Base-by-base conservation (phyloP, 2,888 invertebrate genomes). In the Epinotia nisella region DNA sequence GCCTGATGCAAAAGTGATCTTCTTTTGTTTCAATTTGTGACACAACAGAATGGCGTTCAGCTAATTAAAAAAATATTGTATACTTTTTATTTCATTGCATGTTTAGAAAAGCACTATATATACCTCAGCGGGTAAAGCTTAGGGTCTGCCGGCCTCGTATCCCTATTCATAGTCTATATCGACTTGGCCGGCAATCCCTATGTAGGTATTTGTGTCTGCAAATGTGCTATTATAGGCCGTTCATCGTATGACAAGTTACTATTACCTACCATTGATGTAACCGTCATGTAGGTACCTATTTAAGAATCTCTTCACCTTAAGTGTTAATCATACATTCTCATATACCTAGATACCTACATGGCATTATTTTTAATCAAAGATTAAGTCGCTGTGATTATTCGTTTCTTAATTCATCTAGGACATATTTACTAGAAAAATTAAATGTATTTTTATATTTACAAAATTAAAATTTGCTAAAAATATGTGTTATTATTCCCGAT, bases 361-460 rank as follows among this genome's bases (percentile, higher is more conserved):
- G 78, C 69, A 77, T 79, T 76, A 75, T 75, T 75, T 75, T 79
- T 76, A 78, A 79, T 81, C 78, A 79, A 78, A 75, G 68, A 68
- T 41, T 41, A 74, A 74, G 78, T 82, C 80, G 79, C 84, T 85
- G 83, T 85, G 83, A 84, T 85, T 83, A 70, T 73, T 64, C 64
- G 29, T 68, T 58, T 71, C 41, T 29, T 53, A 55, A 61, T 74
- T 74, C 74, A 67, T 75, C 71, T 70, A 76, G 76, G 72, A 73
- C 78, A 79, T 81, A 77, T 81, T 77, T 75, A 75, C 72, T 74
- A 76, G 75, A 76, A 73, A 72, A 55, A 72, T 75, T 72, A 78
- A 76, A 78, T 83, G 78, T 89, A 90, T 90, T 90, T 91, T 90
- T 91, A 83, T 89, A 89, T 82, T 78, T 80, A 83, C 75, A 77